Base-by-base conservation (phyloP, 2,888 invertebrate species). In the Drosophila fungiperda region DNA sequence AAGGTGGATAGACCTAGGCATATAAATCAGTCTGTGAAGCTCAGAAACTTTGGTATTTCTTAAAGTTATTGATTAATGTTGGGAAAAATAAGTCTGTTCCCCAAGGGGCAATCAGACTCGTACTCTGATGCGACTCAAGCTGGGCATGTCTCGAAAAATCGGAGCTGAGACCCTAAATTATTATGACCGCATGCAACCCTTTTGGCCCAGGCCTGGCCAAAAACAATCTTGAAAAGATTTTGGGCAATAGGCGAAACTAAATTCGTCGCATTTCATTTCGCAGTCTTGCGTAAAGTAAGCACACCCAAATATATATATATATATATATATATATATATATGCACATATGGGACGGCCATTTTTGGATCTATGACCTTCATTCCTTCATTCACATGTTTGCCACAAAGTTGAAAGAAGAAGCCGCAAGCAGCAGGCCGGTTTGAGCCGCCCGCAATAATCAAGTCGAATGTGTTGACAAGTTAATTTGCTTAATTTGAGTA, bases 401-500 rank as follows among this genome's bases (percentile, higher is more conserved):
- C 20, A 29, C 55, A n/a, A 55, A 55, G 38, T 38, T 55, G 55
- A 26, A 55, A 53, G 55, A 32, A 57, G 29, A 32, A 32, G 57
- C 40, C 57, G 15, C 20, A 7, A 45, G 29, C 15, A 36, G 12
- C 20, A 3, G 36, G 15, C 45, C 17, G 45, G 45, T 12, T 7
- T 20, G 57, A 57, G 42, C 20, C 20, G 57, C 45, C 36, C 68
- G 58, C 77, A 75, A 82, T 77, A 82, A 82, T 82, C 75, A 82
- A 82, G 82, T 77, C 68, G 80, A 77, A 80, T 82, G 81, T 77
- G 81, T 82, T 82, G 81, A 82, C 81, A 82, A 82, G 83, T 82
- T 82, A 75, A 82, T 82, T 82, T 82, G 72, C 74, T 77, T 84
- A 82, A 84, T 75, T 80, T 71, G 73, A 63, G 65, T 64, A 61